Percentiles rank a stretch among this genome's conserved stretches.
Evolutionary conservation across 2,797 vertebrate species (phyloP).

Genomic region (Telmatherina bonti): DNA sequence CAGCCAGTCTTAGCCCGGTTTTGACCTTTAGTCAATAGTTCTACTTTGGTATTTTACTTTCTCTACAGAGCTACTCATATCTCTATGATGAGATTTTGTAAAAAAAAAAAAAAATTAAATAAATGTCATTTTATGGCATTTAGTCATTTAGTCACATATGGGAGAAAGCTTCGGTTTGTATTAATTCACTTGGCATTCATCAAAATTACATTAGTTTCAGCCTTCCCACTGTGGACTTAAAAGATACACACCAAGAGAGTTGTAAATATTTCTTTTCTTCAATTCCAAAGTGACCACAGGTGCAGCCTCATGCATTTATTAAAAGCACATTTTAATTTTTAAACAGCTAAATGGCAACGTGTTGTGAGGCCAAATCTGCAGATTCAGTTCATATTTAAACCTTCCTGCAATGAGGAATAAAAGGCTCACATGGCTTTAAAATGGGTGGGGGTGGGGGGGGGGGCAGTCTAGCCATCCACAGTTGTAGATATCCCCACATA

Average conservation of each 20-base stretch:
- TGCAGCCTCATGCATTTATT: conserved; percentile 73
- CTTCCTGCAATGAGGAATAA: conserved; percentile 21
- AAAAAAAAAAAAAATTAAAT: conserved; percentile 9
- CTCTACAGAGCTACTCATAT: conserved; percentile 42
- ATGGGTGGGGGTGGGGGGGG: too few species aligned
- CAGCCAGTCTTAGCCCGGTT: conserved; percentile 16
- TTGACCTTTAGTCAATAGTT: conserved; percentile 46
- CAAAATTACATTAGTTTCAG: conserved; percentile 55
- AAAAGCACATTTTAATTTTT: conserved; percentile 59
- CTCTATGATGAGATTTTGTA: conserved; percentile 18
- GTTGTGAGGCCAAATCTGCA: conserved; percentile 30
- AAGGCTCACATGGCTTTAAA: conserved; percentile 7
- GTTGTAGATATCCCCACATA: background rate
- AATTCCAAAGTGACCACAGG: conserved; percentile 66
- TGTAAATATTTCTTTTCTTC: conserved; percentile 56
- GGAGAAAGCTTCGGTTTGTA: conserved; percentile 9
- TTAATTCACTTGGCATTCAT: conserved; percentile 51
- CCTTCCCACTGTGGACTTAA: conserved; percentile 27
- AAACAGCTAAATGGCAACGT: conserved; percentile 50
- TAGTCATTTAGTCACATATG: conserved; percentile 27
- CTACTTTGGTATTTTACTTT: conserved; percentile 27
- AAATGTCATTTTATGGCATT: conserved; percentile 55
- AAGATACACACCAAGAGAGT: conserved; percentile 46
- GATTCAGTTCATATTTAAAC: conserved; percentile 23
- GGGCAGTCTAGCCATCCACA: background rate